phyloP scores from a whole-genome alignment of 2,113 vertebrate species.

The Oxygymnocypris stewartii region DNA sequence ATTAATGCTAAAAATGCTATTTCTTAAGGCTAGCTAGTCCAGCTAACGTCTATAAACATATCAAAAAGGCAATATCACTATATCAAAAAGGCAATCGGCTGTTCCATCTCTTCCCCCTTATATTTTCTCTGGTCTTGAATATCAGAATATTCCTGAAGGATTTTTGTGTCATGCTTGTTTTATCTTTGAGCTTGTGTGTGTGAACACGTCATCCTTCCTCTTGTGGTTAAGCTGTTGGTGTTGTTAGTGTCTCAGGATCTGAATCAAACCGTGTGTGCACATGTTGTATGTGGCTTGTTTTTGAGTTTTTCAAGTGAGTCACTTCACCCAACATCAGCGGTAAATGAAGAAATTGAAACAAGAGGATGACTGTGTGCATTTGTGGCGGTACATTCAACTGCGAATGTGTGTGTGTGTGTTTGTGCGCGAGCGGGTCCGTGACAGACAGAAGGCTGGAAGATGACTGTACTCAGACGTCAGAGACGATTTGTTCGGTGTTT shows the following conservation, averaged over 20 bases:
- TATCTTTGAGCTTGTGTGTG: background rate
- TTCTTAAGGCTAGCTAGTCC: background rate
- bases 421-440: slow-evolving; percentile 24
- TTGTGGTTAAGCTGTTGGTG: background rate
- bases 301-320: slow-evolving; percentile 27
- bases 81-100: background rate
- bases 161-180: background rate
- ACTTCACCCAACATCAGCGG: slow-evolving; percentile 15
- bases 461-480: slow-evolving; percentile 48
- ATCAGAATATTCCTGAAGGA: background rate
- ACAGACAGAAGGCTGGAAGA: slow-evolving; percentile 38
- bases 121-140: background rate
- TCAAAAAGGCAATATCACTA: too few relatives aligned
- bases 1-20: background rate
- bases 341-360: slow-evolving; percentile 30
- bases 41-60: background rate
- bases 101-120: background rate
- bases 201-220: background rate
- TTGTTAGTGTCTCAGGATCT: background rate
- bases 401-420: slow-evolving; percentile 39
- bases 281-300: slow-evolving; percentile 8
- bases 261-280: background rate
- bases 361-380: slow-evolving; percentile 36
- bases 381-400: slow-evolving; percentile 38
- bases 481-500: slow-evolving; percentile 19